Evolutionary conservation across 1,140 invertebrate genomes (phyloP), one percentile per base, ranked within the genome.

Genomic region (Leptinotarsa undecemlineata): DNA sequence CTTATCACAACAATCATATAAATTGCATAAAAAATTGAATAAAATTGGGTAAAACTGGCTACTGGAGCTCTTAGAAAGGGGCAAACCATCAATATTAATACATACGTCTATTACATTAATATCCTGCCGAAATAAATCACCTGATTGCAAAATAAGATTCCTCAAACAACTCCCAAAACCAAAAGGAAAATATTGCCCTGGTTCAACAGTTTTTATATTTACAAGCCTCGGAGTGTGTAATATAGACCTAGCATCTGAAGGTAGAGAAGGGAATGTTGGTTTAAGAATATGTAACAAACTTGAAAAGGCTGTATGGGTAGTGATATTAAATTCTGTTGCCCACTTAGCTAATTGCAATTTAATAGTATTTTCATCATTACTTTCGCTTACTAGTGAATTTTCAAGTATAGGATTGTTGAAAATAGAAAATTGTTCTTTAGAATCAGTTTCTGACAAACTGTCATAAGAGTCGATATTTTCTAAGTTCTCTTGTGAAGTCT

Each of bases 41-140:
- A 69, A 68, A 57, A 68, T 74, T 21, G 73, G 73, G 23, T 63
- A 74, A 48, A 74, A 51, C 63, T 74, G 73, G n/a, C 67, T 71
- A 20, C 57, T 13, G 71, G 68, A 71, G 19, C 47, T 51, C 19
- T 71, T 63, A 17, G 8, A n/a, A 47, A 74, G 8, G 13, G 73
- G 73, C 19, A 74, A 48, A 63, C 68, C 73, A 71, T 74, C 68
- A 63, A 74, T 71, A 74, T 71, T 74, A 33, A 33, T 33, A 33
- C 26, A 33, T 33, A 33, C 26, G 26, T 33, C 69, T 20, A 33
- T 33, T 33, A 33, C 26, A 33, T 33, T 33, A 33, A 33, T 33
- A 33, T 33, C 26, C 26, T 33, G 6, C 26, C 26, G 26, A 33
- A 33, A 33, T 33, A 33, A 33, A 33, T 33, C 26, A 33, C 26